Conservation (phyloP, 1,140 invertebrate species). For the Ips nitidus region DNA sequence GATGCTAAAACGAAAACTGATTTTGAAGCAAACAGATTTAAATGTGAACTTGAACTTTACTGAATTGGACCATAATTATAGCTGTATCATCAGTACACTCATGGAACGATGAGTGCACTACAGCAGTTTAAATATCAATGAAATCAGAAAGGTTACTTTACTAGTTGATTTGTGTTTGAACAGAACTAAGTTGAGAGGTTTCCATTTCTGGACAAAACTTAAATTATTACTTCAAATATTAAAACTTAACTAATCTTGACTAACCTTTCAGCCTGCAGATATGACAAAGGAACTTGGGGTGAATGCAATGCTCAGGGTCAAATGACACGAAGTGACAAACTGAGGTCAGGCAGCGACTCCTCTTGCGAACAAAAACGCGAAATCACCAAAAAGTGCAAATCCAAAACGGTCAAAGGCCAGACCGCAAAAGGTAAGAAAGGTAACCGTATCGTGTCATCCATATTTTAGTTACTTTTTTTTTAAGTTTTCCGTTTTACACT, state of each 20-base stretch:
- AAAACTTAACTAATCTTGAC: neutral
- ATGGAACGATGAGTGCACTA: too few relatives aligned
- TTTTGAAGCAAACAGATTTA: too few relatives aligned
- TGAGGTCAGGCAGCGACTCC: constrained; percentile 74
- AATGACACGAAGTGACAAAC: constrained; percentile 69
- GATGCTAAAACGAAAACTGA: too few relatives aligned
- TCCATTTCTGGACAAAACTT: too few relatives aligned
- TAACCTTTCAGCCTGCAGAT: constrained; percentile 66
- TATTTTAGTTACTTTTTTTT: constrained; percentile 34
- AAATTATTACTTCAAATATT: too few relatives aligned
- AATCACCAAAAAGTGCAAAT: constrained; percentile 75
- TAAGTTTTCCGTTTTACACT: constrained; percentile 7
- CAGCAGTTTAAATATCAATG: too few relatives aligned
- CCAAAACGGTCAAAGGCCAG: constrained; percentile 66
- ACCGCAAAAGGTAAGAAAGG: constrained; percentile 57
- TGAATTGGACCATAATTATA: too few relatives aligned
- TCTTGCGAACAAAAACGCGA: constrained; percentile 71
- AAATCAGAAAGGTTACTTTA: too few relatives aligned
- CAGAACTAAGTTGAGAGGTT: too few relatives aligned
- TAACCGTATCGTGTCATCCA: constrained; percentile 44
- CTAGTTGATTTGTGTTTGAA: too few relatives aligned
- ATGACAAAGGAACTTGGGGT: constrained; percentile 74
- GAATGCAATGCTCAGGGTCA: constrained; percentile 67
- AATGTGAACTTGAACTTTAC: too few relatives aligned
- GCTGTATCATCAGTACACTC: too few relatives aligned